Conservation (phyloP, 2,888 invertebrate species). For the Horisme vitalbata region DNA sequence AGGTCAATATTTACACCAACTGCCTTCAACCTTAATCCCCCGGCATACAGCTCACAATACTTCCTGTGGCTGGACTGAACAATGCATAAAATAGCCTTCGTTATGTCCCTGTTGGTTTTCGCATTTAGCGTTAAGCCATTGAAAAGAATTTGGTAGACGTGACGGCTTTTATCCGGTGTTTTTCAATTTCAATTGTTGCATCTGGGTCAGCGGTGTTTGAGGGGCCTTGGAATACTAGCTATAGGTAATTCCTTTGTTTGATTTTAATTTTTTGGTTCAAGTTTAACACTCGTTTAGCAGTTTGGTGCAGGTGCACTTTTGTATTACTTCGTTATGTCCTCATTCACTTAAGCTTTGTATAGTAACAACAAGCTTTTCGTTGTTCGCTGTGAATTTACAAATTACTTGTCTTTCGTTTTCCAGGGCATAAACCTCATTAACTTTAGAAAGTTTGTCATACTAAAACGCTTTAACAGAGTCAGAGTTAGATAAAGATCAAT, state of each 20-base stretch:
- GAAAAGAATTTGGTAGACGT: conserved; percentile 20
- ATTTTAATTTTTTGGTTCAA: too few relatives aligned
- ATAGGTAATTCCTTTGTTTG: conserved; percentile 11
- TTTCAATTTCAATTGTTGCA: conserved; percentile 18
- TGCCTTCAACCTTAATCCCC: conserved; percentile 14
- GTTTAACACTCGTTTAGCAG: too few relatives aligned
- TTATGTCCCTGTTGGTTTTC: conserved; percentile 30
- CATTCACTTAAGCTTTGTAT: not conserved
- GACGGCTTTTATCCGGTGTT: conserved; percentile 17
- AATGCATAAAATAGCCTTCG: conserved; percentile 25
- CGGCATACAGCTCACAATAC: conserved; percentile 16
- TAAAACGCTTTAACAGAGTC: too few relatives aligned
- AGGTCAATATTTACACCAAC: conserved; percentile 23
- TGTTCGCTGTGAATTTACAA: too few relatives aligned
- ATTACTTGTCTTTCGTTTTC: too few relatives aligned
- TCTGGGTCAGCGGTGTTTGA: conserved; percentile 12
- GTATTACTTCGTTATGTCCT: too few relatives aligned
- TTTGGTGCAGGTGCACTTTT: too few relatives aligned
- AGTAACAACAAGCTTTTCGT: too few relatives aligned
- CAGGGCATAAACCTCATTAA: too few relatives aligned
- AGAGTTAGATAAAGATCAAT: too few relatives aligned
- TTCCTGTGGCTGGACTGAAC: conserved; percentile 7
- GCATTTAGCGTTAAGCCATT: conserved; percentile 15
- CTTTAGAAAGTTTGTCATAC: too few relatives aligned
- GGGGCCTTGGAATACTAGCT: conserved; percentile 8